These are phyloP conservation scores for Synergus laeviventris DNA, from an alignment of 2,888 invertebrate species.

Conservation along the genomic window DNA sequence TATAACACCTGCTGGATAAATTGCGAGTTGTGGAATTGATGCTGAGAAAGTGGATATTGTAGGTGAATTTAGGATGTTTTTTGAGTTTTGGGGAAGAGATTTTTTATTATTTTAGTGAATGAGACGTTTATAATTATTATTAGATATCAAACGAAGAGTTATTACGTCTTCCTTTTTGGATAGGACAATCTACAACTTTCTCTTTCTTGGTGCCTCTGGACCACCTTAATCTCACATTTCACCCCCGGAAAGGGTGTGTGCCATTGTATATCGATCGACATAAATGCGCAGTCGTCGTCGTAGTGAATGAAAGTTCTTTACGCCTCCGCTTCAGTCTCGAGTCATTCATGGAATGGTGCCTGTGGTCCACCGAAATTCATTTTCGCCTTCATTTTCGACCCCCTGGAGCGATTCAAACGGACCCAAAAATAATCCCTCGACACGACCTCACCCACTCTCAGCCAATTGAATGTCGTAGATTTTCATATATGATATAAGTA, in stretches of 20 bases:
- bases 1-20: no score
- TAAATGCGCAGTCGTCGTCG: conserved; percentile 62
- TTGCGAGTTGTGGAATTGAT: background rate
- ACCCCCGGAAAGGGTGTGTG: conserved; percentile 50
- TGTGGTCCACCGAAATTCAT: conserved; percentile 46
- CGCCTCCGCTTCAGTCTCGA: conserved; percentile 59
- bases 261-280: conserved; percentile 66
- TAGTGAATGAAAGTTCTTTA: conserved; percentile 68
- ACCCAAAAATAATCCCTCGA: conserved; percentile 29
- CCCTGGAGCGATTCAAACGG: conserved; percentile 41
- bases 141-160: conserved; percentile 23
- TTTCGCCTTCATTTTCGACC: conserved; percentile 46
- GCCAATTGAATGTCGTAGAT: background rate
- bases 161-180: conserved; percentile 36
- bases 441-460: conserved; percentile 21
- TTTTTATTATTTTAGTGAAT: background rate
- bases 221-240: conserved; percentile 43
- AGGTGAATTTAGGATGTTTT: no score
- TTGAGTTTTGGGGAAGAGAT: background rate
- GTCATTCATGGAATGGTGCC: conserved; percentile 65
- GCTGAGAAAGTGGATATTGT: background rate
- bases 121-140: conserved; percentile 6
- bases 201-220: conserved; percentile 33
- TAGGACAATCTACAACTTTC: conserved; percentile 32
- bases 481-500: background rate